Percentiles rank a stretch among this genome's conserved stretches.
Evolutionary conservation across 2,113 vertebrate species (phyloP).

Genomic region (Columba janthina): DNA sequence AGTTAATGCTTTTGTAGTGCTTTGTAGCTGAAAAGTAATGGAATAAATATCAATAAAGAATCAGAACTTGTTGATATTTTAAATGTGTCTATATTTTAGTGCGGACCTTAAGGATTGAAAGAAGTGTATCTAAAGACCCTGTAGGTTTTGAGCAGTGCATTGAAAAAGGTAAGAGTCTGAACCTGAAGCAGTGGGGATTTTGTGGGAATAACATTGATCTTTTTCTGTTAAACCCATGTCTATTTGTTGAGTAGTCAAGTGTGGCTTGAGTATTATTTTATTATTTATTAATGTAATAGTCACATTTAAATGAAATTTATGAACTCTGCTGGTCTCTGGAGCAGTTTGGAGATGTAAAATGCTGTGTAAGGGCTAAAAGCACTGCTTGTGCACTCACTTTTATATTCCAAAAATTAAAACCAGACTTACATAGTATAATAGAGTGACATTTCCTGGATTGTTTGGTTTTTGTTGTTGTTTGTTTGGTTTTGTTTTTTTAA

Average conservation of each 20-base stretch:
- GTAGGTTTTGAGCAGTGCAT: conserved; percentile 82
- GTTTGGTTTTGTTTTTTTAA: background rate
- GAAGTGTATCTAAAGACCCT: conserved; percentile 79
- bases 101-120: conserved; percentile 86
- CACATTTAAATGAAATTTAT: background rate
- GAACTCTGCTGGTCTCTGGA: background rate
- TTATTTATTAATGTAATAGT: background rate
- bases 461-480: background rate
- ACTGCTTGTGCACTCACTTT: background rate
- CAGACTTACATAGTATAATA: background rate
- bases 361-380: background rate
- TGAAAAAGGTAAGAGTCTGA: conserved; percentile 84
- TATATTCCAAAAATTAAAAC: background rate
- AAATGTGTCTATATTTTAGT: conserved; percentile 74
- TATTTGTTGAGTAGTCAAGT: background rate
- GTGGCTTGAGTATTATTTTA: background rate
- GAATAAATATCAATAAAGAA: background rate
- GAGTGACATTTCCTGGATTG: background rate
- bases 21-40: background rate
- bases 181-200: background rate
- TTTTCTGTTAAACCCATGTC: background rate
- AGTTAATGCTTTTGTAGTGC: background rate
- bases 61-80: background rate
- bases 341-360: background rate
- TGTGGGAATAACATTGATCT: background rate